Base-by-base conservation (phyloP, 2,888 invertebrate genomes). In the Sceliomorpha sp. region DNA sequence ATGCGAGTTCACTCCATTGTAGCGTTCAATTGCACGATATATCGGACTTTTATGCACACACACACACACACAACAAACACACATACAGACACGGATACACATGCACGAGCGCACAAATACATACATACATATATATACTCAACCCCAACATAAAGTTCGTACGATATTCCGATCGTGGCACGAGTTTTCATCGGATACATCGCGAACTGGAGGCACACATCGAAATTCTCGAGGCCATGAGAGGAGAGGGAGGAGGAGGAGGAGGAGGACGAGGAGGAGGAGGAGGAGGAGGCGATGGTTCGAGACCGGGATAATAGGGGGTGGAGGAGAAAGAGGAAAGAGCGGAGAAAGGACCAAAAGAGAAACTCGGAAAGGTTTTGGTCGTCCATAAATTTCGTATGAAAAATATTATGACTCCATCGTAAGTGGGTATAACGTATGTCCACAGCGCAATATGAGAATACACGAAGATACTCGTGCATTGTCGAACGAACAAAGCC, bases 401-500 rank as follows among this genome's bases (percentile, higher is more conserved):
- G 71, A 74, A 70, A 78, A 77, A 77, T 79, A 83, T 78, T 81
- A 72, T 67, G 78, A 76, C 77, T 78, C 77, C 79, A 81, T 82
- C 81, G 73, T 69, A 75, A 75, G 71, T 76, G 75, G 73, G 66
- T 70, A 74, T 74, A 78, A 74, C 73, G 77, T 73, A 77, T 76
- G 76, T 80, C 78, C 74, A 74, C 68, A 53, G 76, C 40, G 74
- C 70, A 73, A 80, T 79, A 80, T 73, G 77, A 76, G 77, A 75
- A 77, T 73, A 72, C 71, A 50, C 58, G 70, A 58, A 68, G 53
- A 67, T 58, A 44, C 34, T 34, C 12, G 6, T 64, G 78, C 78
- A 84, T 84, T 83, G 82, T 81, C 76, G 79, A 74, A 68, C 75
- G 84, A 82, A 85, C 84, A 83, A 84, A 83, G 81, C 79, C 69